Evolutionary conservation across 2,113 vertebrate genomes (phyloP), one percentile per base, ranked within the genome.

Genomic region (Salminus brasiliensis): DNA sequence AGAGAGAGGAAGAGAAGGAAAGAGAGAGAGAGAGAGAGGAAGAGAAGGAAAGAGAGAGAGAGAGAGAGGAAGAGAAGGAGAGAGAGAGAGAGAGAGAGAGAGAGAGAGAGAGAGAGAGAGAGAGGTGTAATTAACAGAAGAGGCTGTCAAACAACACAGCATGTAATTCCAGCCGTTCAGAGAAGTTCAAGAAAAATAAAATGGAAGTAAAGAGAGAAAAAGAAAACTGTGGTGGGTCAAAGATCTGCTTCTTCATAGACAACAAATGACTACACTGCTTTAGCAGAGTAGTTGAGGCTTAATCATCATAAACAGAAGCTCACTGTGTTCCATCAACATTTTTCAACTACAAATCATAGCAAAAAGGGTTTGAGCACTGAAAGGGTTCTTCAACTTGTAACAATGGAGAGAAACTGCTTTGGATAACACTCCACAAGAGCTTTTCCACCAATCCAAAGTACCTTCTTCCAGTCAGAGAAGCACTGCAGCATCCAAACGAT

Each of bases 151-250:
- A 81, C 80, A 82, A 11, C 70, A 59, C 47, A 63, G 72, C 79
- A 68, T 86, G 83, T 86, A 86, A 86, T 86, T 74, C 76, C 63
- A 74, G 57, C 47, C 69, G 76, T 82, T 84, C 74, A 53, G 59
- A 81, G 23, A n/a, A 78, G 60, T 41, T 25, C 45, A 63, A 47
- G 55, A 25, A 34, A 60, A 45, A 45, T 15, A 45, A 55, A 55
- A 47, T 29, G 25, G 12, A 60, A 23, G 55, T 4, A 15, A 67
- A 43, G 43, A 15, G 18, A 32, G 15, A 6, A 5, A 25, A 39
- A 62, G 18, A 5, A 30, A 34, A 16, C 53, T 66, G 43, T 30
- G 27, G 18, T 13, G 8, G 23, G 53, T 68, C 76, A 66, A 67
- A 60, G 71, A 77, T 75, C 25, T 67, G 57, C 32, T 27, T 74